Evolutionary conservation across 2,113 vertebrate genomes (phyloP), one percentile per base, ranked within the genome.

Genomic region (Tricholaema leucomelas): DNA sequence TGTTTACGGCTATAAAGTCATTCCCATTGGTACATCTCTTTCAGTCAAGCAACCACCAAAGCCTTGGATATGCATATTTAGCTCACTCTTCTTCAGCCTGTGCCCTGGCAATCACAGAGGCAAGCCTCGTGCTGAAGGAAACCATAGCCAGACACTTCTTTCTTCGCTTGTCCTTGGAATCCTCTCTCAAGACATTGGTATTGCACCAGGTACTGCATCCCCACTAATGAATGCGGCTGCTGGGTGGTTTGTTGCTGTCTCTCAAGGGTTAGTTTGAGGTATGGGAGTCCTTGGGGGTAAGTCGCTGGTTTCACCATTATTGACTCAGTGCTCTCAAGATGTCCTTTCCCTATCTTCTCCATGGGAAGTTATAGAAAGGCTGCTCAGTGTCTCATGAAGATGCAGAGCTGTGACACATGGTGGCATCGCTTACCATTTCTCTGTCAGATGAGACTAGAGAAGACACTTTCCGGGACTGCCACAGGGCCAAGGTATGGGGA

Each of bases 11-110:
- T 82, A 18, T 59, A 50, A 76, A 33, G 38, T 15, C 55, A 12
- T 48, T 82, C 50, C n/a, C 4, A 0, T 24, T 48, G 28, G 23
- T 25, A 1, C 3, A 4, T 70, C 25, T 86, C 35, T 1, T 2
- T 42, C 2, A 8, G 21, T 35, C 40, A 63, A 30, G 23, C 36
- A 50, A 85, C 50, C 19, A 66, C 12, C 13, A 40, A 42, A 25
- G 40, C 15, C 55, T 19, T 55, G 61, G 54, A 10, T 28, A 24
- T 40, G 38, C 31, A 40, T 5, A 9, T 54, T 24, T 56, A 38
- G 12, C 60, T 80, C 21, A 21, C 5, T 77, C 10, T 5, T 56
- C 61, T 90, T 28, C 35, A 35, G 4, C 21, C 17, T 46, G 42
- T 14, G 24, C 42, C 12, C 28, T 46, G 20, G 25, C 30, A 79